Evolutionary conservation across 2,797 vertebrate genomes (phyloP), one percentile per base, ranked within the genome.

Genomic region (Brotula barbata): DNA sequence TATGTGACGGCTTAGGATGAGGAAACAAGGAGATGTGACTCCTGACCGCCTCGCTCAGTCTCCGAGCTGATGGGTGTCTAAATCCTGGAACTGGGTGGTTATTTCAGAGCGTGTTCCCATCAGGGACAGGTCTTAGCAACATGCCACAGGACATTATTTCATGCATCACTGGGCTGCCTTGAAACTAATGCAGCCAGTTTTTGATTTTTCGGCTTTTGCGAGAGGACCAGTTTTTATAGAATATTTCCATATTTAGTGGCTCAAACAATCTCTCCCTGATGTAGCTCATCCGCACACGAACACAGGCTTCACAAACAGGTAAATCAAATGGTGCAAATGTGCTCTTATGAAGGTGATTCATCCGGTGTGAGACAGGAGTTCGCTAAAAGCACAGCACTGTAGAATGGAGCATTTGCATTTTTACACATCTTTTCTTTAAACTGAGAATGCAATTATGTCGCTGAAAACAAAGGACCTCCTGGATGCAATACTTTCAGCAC

Each of bases 111-210:
- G 31, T 78, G 78, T 85, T 90, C 80, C 79, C 89, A 75, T 78
- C 34, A 68, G 88, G 83, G 77, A 87, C 78, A 73, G 75, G 80
- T 88, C 86, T 91, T 87, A 90, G 87, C 87, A 88, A 88, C 82
- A 80, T 58, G 81, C 87, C 88, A 84, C 69, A 88, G 90, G 89
- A 92, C 90, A 91, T 94, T 88, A 93, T 93, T 94, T 94, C 89
- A 92, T 92, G 92, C 91, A 90, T 93, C 87, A 82, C 87, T 92
- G 90, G 90, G 73, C 89, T 85, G 87, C 85, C 86, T 91, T 89
- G 65, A 89, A 93, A 90, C 89, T 87, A 90, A 90, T 89, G 91
- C 91, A 90, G 77, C 70, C 91, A 88, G 76, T 75, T 64, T 85
- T 75, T 83, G 71, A 78, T 89, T 89, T 89, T 81, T 85, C 78